phyloP scores from a whole-genome alignment of 2,797 vertebrate species.

The Cynopterus sphinx region DNA sequence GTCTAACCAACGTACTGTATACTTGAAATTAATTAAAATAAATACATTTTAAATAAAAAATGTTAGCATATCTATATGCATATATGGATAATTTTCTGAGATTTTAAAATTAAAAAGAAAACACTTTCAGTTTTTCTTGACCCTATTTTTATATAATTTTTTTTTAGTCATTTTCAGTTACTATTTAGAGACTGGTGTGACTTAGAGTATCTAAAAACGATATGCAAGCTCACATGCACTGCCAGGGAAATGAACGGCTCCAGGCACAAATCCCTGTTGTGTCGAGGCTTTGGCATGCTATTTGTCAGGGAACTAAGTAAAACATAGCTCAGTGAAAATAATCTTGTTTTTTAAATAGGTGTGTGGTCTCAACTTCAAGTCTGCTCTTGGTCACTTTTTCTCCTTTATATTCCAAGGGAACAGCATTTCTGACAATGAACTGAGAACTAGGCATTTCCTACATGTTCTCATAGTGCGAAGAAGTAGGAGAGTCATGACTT shows the following conservation, averaged over 20 bases:
- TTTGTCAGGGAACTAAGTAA: slow-evolving; percentile 44
- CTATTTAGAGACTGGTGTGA: not conserved
- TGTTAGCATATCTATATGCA: not conserved
- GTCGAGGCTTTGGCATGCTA: not conserved
- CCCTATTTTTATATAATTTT: not conserved
- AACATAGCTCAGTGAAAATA: slow-evolving; percentile 34
- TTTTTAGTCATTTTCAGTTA: slow-evolving; percentile 1
- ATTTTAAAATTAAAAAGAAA: not conserved
- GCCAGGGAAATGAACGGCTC: not conserved
- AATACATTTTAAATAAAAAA: not conserved
- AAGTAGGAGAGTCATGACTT: not conserved
- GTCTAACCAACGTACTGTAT: no score
- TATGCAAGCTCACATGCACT: not conserved
- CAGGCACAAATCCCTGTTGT: slow-evolving; percentile 22
- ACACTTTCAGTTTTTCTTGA: not conserved
- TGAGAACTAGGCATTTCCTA: not conserved
- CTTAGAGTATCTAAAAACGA: slow-evolving; percentile 7
- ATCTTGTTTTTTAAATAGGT: not conserved
- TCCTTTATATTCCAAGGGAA: not conserved
- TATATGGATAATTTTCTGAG: not conserved
- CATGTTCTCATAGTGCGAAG: not conserved
- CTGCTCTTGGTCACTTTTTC: not conserved
- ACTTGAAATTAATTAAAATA: no score
- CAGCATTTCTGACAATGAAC: not conserved
- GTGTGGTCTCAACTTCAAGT: not conserved